These are phyloP conservation scores for Parascotia fuliginaria DNA, from an alignment of 2,888 invertebrate species.

Conservation along the genomic window DNA sequence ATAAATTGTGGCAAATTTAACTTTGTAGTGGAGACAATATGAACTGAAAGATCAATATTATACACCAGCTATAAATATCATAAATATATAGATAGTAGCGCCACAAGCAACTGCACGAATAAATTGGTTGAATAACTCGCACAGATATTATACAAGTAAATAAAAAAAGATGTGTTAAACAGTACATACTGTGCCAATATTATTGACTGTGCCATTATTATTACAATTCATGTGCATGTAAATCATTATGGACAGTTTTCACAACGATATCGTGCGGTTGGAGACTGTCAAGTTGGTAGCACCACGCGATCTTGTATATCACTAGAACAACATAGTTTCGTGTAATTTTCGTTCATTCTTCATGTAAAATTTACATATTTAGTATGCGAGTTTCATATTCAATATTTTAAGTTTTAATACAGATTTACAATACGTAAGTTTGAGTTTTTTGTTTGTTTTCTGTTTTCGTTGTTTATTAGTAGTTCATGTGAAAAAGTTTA, in stretches of 20 bases:
- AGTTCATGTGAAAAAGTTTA: too few species aligned
- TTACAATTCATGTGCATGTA: conserved; percentile 27
- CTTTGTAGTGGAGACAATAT: background rate
- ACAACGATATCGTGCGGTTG: conserved; percentile 28
- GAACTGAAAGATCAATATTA: background rate
- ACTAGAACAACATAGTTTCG: conserved; percentile 9
- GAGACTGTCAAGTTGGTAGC: conserved; percentile 3
- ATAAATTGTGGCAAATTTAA: background rate
- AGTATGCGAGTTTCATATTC: background rate
- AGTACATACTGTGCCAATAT: too few species aligned
- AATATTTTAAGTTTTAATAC: conserved; percentile 1
- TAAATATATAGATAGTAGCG: background rate
- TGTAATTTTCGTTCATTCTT: conserved; percentile 8
- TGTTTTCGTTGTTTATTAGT: too few species aligned
- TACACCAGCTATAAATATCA: background rate
- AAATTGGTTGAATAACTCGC: background rate
- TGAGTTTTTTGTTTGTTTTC: too few species aligned
- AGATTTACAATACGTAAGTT: background rate
- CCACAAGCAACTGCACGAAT: background rate
- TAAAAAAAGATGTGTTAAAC: conserved; percentile 14
- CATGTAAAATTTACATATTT: conserved; percentile 3
- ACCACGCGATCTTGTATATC: conserved; percentile 18
- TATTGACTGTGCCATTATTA: conserved; percentile 13
- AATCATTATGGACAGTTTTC: conserved; percentile 24
- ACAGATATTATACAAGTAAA: conserved; percentile 16